Percentiles rank a stretch among this genome's conserved stretches.
phyloP scores from a whole-genome alignment of 2,888 invertebrate genomes.

The Zeuzera pyrina region DNA sequence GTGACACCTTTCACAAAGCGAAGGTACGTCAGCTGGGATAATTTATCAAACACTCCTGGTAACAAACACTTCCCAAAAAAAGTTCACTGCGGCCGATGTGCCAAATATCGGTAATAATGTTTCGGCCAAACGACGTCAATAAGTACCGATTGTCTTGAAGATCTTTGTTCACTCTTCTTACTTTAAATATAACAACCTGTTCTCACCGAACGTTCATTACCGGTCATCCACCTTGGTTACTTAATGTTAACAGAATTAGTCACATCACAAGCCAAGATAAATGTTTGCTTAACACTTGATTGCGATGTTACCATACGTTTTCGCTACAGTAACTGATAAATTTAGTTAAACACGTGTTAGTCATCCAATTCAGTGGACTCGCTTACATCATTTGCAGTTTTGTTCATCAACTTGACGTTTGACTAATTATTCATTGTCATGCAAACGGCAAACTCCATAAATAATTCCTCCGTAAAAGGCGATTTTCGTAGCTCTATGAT shows the following conservation, averaged over 20 bases:
- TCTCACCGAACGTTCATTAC: slow-evolving; percentile 40
- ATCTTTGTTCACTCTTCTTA: slow-evolving; percentile 28
- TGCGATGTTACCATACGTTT: slow-evolving; percentile 33
- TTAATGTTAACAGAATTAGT: slow-evolving; percentile 60
- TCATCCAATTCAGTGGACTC: too few relatives aligned
- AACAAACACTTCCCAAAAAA: slow-evolving; percentile 12
- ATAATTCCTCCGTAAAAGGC: too few relatives aligned
- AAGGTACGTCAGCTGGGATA: slow-evolving; percentile 47
- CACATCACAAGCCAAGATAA: slow-evolving; percentile 46
- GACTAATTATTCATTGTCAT: too few relatives aligned
- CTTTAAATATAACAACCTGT: slow-evolving; percentile 43
- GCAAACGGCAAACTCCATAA: too few relatives aligned
- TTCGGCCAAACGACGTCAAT: slow-evolving; percentile 21
- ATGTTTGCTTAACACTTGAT: slow-evolving; percentile 44
- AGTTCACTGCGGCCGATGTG: slow-evolving; percentile 33
- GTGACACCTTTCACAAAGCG: slow-evolving; percentile 44
- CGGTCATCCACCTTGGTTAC: slow-evolving; percentile 67
- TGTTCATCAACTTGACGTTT: too few relatives aligned
- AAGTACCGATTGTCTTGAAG: slow-evolving; percentile 17
- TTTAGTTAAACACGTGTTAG: too few relatives aligned
- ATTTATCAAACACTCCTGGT: slow-evolving; percentile 32
- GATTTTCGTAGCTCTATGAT: too few relatives aligned
- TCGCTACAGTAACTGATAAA: slow-evolving; percentile 23
- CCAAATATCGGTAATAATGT: slow-evolving; percentile 25
- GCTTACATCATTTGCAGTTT: too few relatives aligned